Conservation (phyloP, 2,113 vertebrate genomes). For the Xiphias gladius region DNA sequence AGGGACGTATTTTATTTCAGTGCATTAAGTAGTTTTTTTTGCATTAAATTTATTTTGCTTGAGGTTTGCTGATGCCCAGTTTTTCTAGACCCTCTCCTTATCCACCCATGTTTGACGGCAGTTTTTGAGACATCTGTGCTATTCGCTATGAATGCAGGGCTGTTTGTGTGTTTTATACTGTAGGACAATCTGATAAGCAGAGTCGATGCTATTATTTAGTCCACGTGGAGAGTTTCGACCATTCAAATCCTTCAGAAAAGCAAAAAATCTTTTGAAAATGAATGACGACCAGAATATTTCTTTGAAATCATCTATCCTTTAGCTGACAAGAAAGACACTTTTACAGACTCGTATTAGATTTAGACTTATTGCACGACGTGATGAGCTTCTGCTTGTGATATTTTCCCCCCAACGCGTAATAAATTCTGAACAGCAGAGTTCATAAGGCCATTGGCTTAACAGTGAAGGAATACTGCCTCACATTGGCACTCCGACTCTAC, state of each 20-base stretch:
- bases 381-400: neutral
- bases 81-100: neutral
- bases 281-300: neutral
- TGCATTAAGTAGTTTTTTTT: too few relatives aligned
- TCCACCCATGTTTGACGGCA: neutral
- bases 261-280: neutral
- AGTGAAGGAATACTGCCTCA: neutral
- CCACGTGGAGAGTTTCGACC: neutral
- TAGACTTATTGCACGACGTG: neutral
- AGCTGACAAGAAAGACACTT: neutral
- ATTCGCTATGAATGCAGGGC: neutral
- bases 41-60: neutral
- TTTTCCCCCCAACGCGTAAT: neutral
- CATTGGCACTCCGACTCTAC: slow-evolving; percentile 9
- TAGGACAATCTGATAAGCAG: neutral
- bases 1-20: too few relatives aligned
- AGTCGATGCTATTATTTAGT: neutral
- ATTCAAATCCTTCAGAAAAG: neutral
- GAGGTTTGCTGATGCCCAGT: too few relatives aligned
- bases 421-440: neutral
- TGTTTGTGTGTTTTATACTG: neutral
- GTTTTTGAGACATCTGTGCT: neutral
- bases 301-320: neutral
- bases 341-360: neutral
- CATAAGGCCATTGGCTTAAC: neutral